Base-by-base conservation (phyloP, 2,113 vertebrate species). In the Amphiprion ocellaris region DNA sequence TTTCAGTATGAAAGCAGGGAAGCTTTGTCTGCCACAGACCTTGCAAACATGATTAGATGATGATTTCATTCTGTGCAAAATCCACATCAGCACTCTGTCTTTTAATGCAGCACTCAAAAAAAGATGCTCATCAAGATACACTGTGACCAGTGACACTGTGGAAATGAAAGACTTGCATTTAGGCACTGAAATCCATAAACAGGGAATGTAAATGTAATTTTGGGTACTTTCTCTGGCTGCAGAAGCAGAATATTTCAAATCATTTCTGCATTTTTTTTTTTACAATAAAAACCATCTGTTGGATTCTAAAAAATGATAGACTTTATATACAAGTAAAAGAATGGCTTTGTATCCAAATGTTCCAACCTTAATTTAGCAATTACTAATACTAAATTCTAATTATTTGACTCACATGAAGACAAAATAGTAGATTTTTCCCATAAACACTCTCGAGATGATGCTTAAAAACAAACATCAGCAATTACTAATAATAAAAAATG, bases 21-120 rank as follows among this genome's bases (percentile, higher is more conserved):
- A 23, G 69, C 44, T 69, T 73, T 73, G 72, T 11, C 61, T 44
- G 37, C 47, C 19, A 59, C 8, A 80, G 41, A 75, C 68, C 37
- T 87, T 63, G 69, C 60, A 74, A 82, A 70, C 58, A 69, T 73
- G 63, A 72, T 70, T 76, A 78, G 44, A 47, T 52, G 53, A 66
- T 30, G 12, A 78, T 64, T 76, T 60, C 17, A 73, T 47, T 62
- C 53, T 26, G 12, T 68, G 49, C 24, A 39, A 79, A 74, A 77
- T 58, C 50, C 60, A 55, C 5, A 30, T 33, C 30, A 54, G 58
- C 33, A 41, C 14, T 70, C 26, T 54, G 23, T 46, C 41, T 53
- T 30, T 64, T 74, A 64, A 67, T 11, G 59, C 33, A 72, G 53
- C 63, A 65, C 54, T 77, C 37, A 61, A 52, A 59, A 58, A 37